phyloP scores from a whole-genome alignment of 2,113 vertebrate genomes.

The Pithys albifrons region DNA sequence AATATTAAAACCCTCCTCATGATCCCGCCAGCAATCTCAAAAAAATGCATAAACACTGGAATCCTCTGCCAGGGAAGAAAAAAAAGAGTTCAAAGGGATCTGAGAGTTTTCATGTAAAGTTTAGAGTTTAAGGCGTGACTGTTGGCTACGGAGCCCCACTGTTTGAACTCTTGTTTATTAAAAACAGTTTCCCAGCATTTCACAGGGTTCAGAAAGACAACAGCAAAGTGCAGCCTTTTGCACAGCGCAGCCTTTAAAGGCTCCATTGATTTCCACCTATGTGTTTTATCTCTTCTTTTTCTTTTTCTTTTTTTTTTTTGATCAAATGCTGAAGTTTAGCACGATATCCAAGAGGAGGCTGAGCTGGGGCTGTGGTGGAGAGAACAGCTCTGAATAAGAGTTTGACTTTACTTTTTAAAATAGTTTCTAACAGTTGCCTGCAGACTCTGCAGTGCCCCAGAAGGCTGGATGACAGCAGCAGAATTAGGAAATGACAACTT shows the following conservation, averaged over 20 bases:
- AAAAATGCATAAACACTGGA: constrained; percentile 89
- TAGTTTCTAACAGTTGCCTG: not conserved
- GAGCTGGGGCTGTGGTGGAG: not conserved
- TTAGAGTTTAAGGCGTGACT: constrained; percentile 84
- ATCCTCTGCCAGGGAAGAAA: constrained; percentile 77
- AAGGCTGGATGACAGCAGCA: constrained; percentile 21
- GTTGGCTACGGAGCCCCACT: constrained; percentile 74
- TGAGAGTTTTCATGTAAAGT: constrained; percentile 85
- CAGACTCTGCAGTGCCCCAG: not conserved
- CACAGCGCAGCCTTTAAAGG: constrained; percentile 61
- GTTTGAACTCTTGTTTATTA: constrained; percentile 84
- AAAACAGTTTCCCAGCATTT: constrained; percentile 82
- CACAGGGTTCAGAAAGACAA: constrained; percentile 75
- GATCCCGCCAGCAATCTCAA: constrained; percentile 89
- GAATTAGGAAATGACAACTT: constrained; percentile 39
- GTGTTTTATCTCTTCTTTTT: not conserved
- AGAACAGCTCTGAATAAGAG: not conserved
- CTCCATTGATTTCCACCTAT: constrained; percentile 71
- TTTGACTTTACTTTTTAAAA: not conserved
- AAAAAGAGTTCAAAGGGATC: constrained; percentile 81
- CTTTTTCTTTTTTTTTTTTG: not conserved
- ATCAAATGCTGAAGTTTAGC: constrained; percentile 40
- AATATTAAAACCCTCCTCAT: constrained; percentile 87
- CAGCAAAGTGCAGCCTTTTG: constrained; percentile 59
- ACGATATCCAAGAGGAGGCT: not conserved